Base-by-base conservation (phyloP, 2,797 vertebrate genomes). In the Orientallactaga sibirica region DNA sequence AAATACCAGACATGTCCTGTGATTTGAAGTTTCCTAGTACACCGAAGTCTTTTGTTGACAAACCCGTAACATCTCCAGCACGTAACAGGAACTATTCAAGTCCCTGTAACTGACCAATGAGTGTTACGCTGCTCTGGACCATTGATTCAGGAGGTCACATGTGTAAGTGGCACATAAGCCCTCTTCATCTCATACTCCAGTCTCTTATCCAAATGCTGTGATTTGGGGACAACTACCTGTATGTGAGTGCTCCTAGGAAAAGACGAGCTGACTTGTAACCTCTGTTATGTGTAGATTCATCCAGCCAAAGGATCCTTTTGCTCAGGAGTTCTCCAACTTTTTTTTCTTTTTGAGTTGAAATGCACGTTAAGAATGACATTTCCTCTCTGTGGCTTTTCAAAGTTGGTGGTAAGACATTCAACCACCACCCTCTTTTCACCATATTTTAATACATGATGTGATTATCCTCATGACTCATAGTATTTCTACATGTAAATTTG, bases 31-130 rank as follows among this genome's bases (percentile, higher is more conserved):
- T 96, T 95, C 20, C 48, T 97, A 93, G 75, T 93, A 96, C 91
- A 93, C 62, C 94, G 81, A 95, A 95, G 76, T 95, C 92, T 96
- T 97, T 94, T 95, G 94, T 82, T 97, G 95, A 95, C 96, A 98
- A 96, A 96, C 97, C 89, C 95, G 88, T 97, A 84, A 95, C 96
- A 95, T 97, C 96, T 98, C 95, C 96, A 96, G 97, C 95, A 97
- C 97, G 96, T 97, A 96, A 94, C 96, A 96, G 90, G 88, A 89
- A 90, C 3, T 7, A 94, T 98, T 98, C 97, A 97, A 97, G 92
- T 97, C 94, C 93, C 97, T 96, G 92, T 98, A 98, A 98, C 98
- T 98, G 97, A 97, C 97, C 95, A 97, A 9, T 88, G 94, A 93
- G 88, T 96, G 92, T 94, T 94, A 97, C 83, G 97, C 94, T 97